Conservation (phyloP, 2,113 vertebrate genomes). For the Centropus unirufus region DNA sequence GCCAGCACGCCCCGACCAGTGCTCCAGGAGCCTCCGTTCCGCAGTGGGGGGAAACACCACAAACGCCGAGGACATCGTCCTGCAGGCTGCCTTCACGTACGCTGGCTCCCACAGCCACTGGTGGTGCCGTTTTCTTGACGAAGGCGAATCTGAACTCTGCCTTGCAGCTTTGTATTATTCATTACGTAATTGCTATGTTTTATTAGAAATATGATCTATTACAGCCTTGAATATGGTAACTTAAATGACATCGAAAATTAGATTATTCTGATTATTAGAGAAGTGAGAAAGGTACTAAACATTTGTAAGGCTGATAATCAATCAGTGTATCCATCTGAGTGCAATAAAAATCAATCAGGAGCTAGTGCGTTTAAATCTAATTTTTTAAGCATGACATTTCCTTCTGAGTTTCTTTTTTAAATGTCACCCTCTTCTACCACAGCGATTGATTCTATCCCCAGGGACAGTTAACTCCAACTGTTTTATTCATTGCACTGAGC, state of each 20-base stretch:
- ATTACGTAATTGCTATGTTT: slow-evolving; percentile 78
- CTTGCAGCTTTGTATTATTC: slow-evolving; percentile 73
- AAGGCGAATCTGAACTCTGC: slow-evolving; percentile 32
- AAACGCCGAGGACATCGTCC: background rate
- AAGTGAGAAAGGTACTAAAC: slow-evolving; percentile 81
- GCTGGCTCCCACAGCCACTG: background rate
- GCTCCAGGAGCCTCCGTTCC: background rate
- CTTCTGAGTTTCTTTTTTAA: slow-evolving; percentile 83
- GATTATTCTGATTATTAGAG: slow-evolving; percentile 84
- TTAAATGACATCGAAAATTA: slow-evolving; percentile 83
- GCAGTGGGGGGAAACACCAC: background rate
- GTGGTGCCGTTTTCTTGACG: background rate
- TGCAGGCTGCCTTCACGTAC: background rate
- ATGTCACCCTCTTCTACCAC: slow-evolving; percentile 83
- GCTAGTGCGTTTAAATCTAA: slow-evolving; percentile 82
- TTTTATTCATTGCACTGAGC: slow-evolving; percentile 71
- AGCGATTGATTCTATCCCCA: slow-evolving; percentile 82
- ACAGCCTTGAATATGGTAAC: slow-evolving; percentile 77
- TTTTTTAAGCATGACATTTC: slow-evolving; percentile 88
- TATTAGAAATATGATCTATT: slow-evolving; percentile 82
- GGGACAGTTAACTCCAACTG: slow-evolving; percentile 79
- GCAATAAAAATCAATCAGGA: slow-evolving; percentile 85
- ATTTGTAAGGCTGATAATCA: slow-evolving; percentile 80
- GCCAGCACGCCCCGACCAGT: fast-evolving
- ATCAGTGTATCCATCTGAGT: slow-evolving; percentile 80